These are phyloP conservation scores for Anas flavirostris DNA, from an alignment of 2,797 vertebrate species.

Conservation along the genomic window DNA sequence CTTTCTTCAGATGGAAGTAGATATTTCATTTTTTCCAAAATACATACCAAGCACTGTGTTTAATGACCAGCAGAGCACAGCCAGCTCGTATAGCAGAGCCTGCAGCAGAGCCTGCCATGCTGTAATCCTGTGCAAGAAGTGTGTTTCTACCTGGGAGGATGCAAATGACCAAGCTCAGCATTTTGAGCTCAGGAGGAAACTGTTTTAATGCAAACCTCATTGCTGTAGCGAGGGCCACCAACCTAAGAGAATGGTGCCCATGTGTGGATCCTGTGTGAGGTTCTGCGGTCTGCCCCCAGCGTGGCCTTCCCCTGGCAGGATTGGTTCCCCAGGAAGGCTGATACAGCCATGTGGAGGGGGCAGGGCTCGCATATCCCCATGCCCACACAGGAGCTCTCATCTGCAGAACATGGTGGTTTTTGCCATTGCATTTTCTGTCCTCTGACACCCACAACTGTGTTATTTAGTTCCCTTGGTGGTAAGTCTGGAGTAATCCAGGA, in stretches of 20 bases:
- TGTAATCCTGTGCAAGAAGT: neutral
- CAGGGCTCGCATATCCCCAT: neutral
- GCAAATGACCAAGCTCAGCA: fast-evolving
- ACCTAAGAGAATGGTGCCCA: neutral
- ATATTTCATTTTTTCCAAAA: neutral
- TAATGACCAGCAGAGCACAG: neutral
- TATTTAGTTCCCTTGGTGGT: neutral
- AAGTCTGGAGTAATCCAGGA: neutral
- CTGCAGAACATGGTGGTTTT: neutral
- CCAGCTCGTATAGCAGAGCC: neutral
- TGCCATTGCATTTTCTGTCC: neutral
- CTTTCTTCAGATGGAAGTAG: neutral
- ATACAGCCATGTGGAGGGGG: neutral
- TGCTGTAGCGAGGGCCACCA: neutral
- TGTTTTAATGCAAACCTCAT: neutral
- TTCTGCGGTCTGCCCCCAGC: too few species aligned
- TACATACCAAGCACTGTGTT: neutral
- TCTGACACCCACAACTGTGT: neutral
- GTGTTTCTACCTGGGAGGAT: neutral
- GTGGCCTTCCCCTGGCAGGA: neutral
- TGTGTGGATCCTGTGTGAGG: neutral
- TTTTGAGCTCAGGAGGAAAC: neutral
- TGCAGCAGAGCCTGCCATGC: neutral
- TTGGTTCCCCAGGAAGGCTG: neutral
- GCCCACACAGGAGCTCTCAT: neutral